Conservation (phyloP, 30 jellyfish, hydroid and myxozoan genomes). For the Pelagia noctiluca region DNA sequence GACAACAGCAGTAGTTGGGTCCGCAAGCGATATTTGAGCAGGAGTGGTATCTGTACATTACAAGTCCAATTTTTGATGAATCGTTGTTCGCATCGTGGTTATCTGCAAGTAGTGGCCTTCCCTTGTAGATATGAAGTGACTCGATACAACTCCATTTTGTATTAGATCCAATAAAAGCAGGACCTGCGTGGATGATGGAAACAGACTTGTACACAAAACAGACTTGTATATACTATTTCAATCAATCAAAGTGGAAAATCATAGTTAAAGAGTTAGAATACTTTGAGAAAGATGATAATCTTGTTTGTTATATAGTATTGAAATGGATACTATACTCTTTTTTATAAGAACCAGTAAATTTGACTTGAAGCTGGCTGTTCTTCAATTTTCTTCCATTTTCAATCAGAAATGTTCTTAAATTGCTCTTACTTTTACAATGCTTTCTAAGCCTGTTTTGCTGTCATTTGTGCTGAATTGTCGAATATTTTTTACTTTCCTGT, state of each 20-base stretch:
- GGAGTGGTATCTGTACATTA: background rate
- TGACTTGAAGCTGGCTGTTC: no score
- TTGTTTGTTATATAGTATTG: background rate
- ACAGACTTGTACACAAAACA: no score
- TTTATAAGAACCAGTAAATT: background rate
- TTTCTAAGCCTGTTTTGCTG: no score
- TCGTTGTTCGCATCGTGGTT: background rate
- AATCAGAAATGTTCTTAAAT: no score
- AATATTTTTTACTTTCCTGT: no score
- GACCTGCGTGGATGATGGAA: background rate
- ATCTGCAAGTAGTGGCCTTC: background rate
- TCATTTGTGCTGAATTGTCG: no score
- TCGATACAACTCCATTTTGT: background rate
- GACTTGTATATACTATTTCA: no score
- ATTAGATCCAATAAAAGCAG: background rate
- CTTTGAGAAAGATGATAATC: background rate
- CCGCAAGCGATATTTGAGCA: background rate
- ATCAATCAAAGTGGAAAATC: no score
- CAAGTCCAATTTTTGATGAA: background rate
- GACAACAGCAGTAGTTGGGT: conserved; percentile 5
- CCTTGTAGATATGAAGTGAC: background rate
- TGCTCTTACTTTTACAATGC: no score
- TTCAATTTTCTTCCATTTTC: no score
- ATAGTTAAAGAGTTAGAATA: background rate
- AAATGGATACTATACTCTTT: background rate